Conservation (phyloP, 2,888 invertebrate genomes). For the Orthonevra nobilis region DNA sequence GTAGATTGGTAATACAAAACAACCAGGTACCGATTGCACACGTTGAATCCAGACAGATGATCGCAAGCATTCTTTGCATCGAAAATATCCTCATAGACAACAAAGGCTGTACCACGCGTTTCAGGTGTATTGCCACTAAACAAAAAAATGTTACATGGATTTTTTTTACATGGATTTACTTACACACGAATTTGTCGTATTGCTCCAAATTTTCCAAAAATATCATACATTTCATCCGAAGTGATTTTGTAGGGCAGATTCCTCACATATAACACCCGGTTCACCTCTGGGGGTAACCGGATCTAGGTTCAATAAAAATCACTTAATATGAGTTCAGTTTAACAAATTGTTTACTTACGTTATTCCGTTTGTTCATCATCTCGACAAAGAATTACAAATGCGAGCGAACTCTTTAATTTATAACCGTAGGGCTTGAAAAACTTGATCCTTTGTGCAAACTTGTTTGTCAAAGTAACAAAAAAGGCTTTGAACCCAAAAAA, state of each 20-base stretch:
- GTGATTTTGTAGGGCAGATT: slow-evolving; percentile 99
- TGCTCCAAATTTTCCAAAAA: slow-evolving; percentile 99
- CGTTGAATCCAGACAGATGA: slow-evolving; percentile 99
- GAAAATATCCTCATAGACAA: slow-evolving; percentile 99
- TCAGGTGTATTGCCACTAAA: slow-evolving; percentile 97
- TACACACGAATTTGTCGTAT: slow-evolving; percentile 99
- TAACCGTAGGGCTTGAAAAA: slow-evolving; percentile 36
- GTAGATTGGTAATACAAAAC: slow-evolving; percentile 98
- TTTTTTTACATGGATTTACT: slow-evolving; percentile 79
- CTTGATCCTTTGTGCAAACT: slow-evolving; percentile 72
- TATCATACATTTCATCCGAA: slow-evolving; percentile 99
- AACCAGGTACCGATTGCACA: slow-evolving; percentile 99
- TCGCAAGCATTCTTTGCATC: slow-evolving; percentile 99
- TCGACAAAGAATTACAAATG: slow-evolving; percentile 12
- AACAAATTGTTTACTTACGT: slow-evolving; percentile 78
- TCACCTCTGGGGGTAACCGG: slow-evolving; percentile 98
- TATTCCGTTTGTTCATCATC: slow-evolving; percentile 78
- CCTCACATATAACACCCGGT: slow-evolving; percentile 96
- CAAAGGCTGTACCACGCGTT: slow-evolving; percentile 99
- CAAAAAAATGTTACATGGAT: slow-evolving; percentile 44
- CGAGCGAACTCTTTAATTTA: slow-evolving; percentile 31
- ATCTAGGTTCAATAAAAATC: slow-evolving; percentile 83
- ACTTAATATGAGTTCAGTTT: slow-evolving; percentile 1
- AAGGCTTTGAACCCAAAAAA: slow-evolving; percentile 24
- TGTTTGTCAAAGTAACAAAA: slow-evolving; percentile 24